Evolutionary conservation across 2,113 vertebrate species (phyloP).

Genomic region (Scatophagus argus): DNA sequence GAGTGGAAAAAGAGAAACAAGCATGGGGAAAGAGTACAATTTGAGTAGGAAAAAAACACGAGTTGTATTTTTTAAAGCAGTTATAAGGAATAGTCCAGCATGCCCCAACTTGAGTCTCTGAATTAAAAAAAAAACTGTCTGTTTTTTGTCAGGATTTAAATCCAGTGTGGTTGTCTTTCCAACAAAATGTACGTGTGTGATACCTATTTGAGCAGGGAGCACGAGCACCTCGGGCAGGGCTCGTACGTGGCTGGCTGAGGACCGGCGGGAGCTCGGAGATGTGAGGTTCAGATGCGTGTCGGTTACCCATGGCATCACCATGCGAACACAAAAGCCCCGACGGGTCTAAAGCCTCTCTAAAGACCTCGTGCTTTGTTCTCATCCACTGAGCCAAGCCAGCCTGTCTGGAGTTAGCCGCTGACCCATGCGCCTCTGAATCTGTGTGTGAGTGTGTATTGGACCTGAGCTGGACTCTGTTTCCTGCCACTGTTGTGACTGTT

Average conservation of each 20-base stretch:
- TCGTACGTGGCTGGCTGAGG: slow-evolving; percentile 26
- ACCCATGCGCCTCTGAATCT: not conserved
- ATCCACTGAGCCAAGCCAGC: slow-evolving; percentile 59
- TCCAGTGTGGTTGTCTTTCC: too few relatives aligned
- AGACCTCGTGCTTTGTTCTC: slow-evolving; percentile 66
- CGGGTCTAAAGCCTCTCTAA: slow-evolving; percentile 49
- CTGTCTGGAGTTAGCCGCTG: slow-evolving; percentile 38
- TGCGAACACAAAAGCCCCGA: slow-evolving; percentile 52
- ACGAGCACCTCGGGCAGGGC: not conserved
- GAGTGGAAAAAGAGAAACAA: not conserved
- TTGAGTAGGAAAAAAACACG: too few relatives aligned
- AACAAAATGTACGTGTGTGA: too few relatives aligned
- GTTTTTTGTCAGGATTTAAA: not conserved
- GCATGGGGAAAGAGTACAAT: not conserved
- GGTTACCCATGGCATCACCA: slow-evolving; percentile 56
- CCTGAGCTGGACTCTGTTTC: not conserved
- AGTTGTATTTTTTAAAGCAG: not conserved
- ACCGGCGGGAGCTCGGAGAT: slow-evolving; percentile 19
- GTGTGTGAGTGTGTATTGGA: not conserved
- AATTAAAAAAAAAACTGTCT: not conserved
- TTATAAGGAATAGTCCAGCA: not conserved
- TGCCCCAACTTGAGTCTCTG: not conserved
- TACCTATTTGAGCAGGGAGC: not conserved
- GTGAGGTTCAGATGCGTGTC: slow-evolving; percentile 37
- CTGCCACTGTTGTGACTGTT: not conserved